Conservation (phyloP, 2,888 invertebrate genomes). For the Orthosia cruda region DNA sequence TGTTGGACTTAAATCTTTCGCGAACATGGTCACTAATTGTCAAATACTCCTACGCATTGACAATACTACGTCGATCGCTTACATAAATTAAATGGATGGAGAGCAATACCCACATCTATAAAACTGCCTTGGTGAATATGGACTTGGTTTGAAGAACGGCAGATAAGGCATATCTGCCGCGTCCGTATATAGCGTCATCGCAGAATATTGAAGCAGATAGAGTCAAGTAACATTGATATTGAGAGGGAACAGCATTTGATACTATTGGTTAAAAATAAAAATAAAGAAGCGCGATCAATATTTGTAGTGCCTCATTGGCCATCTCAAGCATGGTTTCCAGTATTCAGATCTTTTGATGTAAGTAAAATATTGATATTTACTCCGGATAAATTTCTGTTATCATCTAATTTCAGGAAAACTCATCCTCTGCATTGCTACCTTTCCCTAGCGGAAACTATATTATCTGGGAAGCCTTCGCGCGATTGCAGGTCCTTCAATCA, state of each 20-base stretch:
- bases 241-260: no score
- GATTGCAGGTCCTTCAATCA: neutral
- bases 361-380: no score
- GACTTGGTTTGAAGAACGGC: constrained; percentile 1
- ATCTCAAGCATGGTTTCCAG: no score
- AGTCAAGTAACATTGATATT: no score
- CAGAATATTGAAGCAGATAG: no score
- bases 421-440: neutral
- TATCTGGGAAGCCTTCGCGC: constrained; percentile 5
- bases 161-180: neutral
- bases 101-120: constrained; percentile 1
- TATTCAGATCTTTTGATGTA: no score
- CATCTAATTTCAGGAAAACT: neutral
- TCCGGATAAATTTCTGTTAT: no score
- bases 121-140: constrained; percentile 9
- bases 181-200: no score
- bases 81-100: constrained; percentile 16
- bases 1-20: constrained; percentile 3
- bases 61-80: constrained; percentile 37
- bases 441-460: constrained; percentile 7
- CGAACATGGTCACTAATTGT: constrained; percentile 13
- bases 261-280: no score
- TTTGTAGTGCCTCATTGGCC: no score
- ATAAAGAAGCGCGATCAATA: no score
- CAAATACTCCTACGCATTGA: constrained; percentile 27